Base-by-base conservation (phyloP, 2,888 invertebrate species). In the Dolichopus griseipennis region DNA sequence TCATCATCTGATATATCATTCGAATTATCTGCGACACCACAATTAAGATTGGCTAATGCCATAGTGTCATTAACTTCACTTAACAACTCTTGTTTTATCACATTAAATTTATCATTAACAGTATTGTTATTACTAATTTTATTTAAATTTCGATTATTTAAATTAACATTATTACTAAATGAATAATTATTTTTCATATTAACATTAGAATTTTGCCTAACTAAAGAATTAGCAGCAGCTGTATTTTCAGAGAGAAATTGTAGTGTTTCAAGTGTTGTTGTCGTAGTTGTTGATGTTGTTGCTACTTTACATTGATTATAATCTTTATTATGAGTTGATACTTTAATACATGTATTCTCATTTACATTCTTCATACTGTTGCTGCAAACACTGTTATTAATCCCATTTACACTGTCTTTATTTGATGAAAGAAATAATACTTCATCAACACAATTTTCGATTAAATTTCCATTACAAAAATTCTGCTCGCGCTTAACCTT, bases 71-170 rank as follows among this genome's bases (percentile, higher is more conserved):
- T 9, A 37, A 7, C 37, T 37, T 37, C 37, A 37, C 37, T 37
- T 37, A 37, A 37, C 37, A 37, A 37, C 8, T 37, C 79, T 72
- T 74, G 71, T 75, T 79, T 80, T 80, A 80, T 80, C 80, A 80
- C 80, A 80, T 81, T 79, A 74, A 76, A 75, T 77, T 80, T 80
- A 74, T 79, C 79, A 76, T 76, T 78, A 76, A 77, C 75, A 75
- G 75, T 78, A 77, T 78, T 77, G 75, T 76, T 76, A 75, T 75
- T 63, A 62, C 62, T 62, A 61, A n/a, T 63, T 67, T 63, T 64
- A 62, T n/a, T 43, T 66, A 67, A 65, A 65, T 62, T 67, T 64
- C 67, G 69, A 66, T 66, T 68, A 64, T 18, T 20, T 15, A 33
- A 64, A 67, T 64, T 65, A 41, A 67, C 63, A 65, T 21, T 64